phyloP scores from a whole-genome alignment of 1,140 invertebrate genomes.

The Limonius californicus region DNA sequence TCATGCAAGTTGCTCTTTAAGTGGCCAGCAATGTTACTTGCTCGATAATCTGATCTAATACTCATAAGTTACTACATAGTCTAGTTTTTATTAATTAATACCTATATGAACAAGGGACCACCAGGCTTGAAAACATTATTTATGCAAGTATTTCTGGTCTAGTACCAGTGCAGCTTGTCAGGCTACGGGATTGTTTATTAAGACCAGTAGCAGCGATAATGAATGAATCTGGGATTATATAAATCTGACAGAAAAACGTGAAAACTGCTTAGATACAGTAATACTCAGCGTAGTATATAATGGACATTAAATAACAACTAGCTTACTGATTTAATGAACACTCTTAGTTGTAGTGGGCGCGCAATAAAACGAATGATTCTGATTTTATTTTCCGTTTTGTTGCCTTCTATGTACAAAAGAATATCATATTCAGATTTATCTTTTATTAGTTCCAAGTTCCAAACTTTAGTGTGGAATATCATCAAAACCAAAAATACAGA shows the following conservation, averaged over 20 bases:
- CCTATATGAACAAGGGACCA: neutral
- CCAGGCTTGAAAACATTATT: slow-evolving; percentile 1
- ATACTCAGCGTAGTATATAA: neutral
- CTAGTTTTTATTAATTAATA: neutral
- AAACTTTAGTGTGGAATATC: no score
- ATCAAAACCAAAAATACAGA: no score
- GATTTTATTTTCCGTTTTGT: no score
- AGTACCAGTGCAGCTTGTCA: neutral
- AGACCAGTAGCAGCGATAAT: neutral
- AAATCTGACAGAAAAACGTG: neutral
- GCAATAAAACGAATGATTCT: no score
- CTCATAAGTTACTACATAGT: neutral
- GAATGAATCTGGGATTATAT: neutral
- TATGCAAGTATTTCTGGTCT: neutral
- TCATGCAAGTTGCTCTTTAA: neutral
- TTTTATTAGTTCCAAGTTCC: no score
- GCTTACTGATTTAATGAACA: no score
- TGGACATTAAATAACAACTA: neutral
- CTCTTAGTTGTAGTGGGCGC: no score
- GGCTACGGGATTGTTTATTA: neutral
- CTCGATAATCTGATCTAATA: neutral
- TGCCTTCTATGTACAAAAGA: no score
- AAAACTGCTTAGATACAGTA: neutral
- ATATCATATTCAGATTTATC: no score
- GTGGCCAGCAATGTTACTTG: neutral